Evolutionary conservation across 2,888 invertebrate genomes (phyloP), one percentile per base, ranked within the genome.

Genomic region (Drosophila subsilvestris): DNA sequence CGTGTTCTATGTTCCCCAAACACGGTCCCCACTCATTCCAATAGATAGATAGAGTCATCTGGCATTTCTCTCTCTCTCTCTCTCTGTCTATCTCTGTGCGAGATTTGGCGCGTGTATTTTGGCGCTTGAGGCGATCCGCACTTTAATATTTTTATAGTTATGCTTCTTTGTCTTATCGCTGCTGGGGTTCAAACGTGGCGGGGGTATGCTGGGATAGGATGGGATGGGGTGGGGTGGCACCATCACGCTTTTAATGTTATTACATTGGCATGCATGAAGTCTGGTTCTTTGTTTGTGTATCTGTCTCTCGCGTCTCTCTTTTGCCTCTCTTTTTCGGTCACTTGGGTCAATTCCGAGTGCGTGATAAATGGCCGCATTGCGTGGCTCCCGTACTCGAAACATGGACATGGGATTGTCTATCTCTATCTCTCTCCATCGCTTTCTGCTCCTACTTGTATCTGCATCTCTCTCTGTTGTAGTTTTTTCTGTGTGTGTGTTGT

Each of bases 341-440:
- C 75, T 75, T 71, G 78, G 83, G 88, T 83, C 83, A 88, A 57
- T 73, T 75, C 27, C 69, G 75, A 83, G 84, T 88, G 84, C 75
- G 88, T 86, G 88, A 88, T 88, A 86, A 84, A 88, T 80, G 84
- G 86, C 75, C 62, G 66, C 80, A 78, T 84, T 83, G 86, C 82
- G 71, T 86, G 82, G 84, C 83, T 74, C 9, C 51, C 62, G 61
- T 78, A 71, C 81, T 6, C 25, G 7, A 37, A 37, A 14, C 37
- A 37, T 37, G 6, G 14, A 14, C 37, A 37, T 37, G 6, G 14
- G 37, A 14, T 14, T 37, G 78, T 42, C 59, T 55, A 22, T 54
- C 54, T 63, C 22, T 22, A 29, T 44, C 12, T 22, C 22, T 10
- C 45, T 43, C 29, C n/a, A n/a, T n/a, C n/a, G n/a, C n/a, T n/a